phyloP scores from a whole-genome alignment of 1,140 invertebrate genomes.

The Bombus balteatus region DNA sequence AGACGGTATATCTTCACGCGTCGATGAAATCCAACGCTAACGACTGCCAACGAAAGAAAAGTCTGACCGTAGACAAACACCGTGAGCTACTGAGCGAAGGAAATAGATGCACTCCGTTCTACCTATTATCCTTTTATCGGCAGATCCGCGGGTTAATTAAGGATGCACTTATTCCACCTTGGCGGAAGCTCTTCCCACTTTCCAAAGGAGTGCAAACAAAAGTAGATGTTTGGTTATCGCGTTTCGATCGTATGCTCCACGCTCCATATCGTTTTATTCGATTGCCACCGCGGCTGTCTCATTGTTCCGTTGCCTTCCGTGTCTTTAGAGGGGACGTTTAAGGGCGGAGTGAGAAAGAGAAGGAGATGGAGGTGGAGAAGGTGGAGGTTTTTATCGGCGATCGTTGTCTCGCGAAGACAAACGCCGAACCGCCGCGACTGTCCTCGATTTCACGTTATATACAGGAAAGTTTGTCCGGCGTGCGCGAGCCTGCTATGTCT shows the following conservation, averaged over 20 bases:
- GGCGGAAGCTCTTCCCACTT: slow-evolving; percentile 58
- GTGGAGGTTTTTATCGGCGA: slow-evolving; percentile 22
- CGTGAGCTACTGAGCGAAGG: slow-evolving; percentile 18
- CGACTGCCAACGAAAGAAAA: background rate
- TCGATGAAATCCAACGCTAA: slow-evolving; percentile 17
- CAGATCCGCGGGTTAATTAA: slow-evolving; percentile 55
- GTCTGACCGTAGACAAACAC: slow-evolving; percentile 37
- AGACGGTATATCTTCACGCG: slow-evolving; percentile 31
- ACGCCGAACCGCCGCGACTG: slow-evolving; percentile 18
- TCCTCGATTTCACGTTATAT: slow-evolving; percentile 70
- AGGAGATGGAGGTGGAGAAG: background rate
- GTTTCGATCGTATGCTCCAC: background rate
- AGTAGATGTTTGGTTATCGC: slow-evolving; percentile 10
- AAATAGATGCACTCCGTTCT: slow-evolving; percentile 46
- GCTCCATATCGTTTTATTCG: slow-evolving; percentile 45
- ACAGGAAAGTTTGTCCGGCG: slow-evolving; percentile 65
- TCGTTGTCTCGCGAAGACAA: slow-evolving; percentile 40
- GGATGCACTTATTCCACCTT: slow-evolving; percentile 61
- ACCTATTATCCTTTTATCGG: slow-evolving; percentile 63
- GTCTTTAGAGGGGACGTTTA: background rate
- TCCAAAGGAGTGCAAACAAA: slow-evolving; percentile 54
- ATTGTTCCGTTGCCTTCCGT: slow-evolving; percentile 57
- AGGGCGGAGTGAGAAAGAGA: background rate
- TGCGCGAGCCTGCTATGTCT: slow-evolving; percentile 53
- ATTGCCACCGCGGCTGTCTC: slow-evolving; percentile 39